These are phyloP conservation scores for Belonocnema kinseyi DNA, from an alignment of 1,140 invertebrate genomes.

Conservation along the genomic window DNA sequence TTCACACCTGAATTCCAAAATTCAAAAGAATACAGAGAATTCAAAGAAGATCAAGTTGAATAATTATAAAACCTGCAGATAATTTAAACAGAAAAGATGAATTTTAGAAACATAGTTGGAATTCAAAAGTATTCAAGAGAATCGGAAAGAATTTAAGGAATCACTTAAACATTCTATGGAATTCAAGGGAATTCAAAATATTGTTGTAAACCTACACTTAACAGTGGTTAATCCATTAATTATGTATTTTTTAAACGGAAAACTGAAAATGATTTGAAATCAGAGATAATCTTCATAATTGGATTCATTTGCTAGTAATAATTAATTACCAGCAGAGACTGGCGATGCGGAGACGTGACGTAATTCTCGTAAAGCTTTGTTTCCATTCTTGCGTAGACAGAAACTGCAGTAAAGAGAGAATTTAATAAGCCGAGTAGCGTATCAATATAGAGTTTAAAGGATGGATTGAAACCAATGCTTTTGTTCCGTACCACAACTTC, in stretches of 20 bases:
- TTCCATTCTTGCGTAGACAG: slow-evolving; percentile 77
- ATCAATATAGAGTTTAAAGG: slow-evolving; percentile 84
- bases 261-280: background rate
- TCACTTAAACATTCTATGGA: too few species aligned
- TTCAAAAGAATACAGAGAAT: too few species aligned
- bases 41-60: too few species aligned
- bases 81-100: too few species aligned
- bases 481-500: slow-evolving; percentile 82
- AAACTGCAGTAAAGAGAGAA: slow-evolving; percentile 59
- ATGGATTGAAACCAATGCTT: slow-evolving; percentile 86
- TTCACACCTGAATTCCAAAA: too few species aligned
- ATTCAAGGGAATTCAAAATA: too few species aligned
- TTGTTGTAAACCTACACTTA: too few species aligned
- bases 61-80: too few species aligned
- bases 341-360: slow-evolving; percentile 47
- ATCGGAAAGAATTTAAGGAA: too few species aligned
- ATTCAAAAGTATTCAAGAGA: too few species aligned
- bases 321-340: slow-evolving; percentile 71
- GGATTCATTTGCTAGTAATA: background rate
- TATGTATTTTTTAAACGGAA: slow-evolving; percentile 32
- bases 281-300: background rate
- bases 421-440: slow-evolving; percentile 84
- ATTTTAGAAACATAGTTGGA: too few species aligned
- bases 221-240: too few species aligned
- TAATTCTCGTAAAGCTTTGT: slow-evolving; percentile 79